phyloP scores from a whole-genome alignment of 2,113 vertebrate species.

The Neoarius graeffei region DNA sequence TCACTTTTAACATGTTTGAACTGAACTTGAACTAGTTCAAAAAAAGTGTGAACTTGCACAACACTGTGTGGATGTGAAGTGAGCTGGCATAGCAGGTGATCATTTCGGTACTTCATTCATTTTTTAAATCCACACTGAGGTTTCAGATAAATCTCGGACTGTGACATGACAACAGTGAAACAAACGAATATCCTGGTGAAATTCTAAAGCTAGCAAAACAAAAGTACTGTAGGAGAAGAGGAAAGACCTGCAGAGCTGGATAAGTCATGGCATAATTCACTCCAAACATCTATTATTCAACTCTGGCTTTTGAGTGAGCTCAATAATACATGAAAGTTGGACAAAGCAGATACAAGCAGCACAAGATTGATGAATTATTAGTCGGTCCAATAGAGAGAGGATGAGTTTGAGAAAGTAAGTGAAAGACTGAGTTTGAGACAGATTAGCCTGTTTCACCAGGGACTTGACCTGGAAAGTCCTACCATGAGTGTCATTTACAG shows the following conservation, averaged over 20 bases:
- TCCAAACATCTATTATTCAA: slow-evolving; percentile 70
- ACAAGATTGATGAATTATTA: slow-evolving; percentile 50
- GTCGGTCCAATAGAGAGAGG: slow-evolving; percentile 1
- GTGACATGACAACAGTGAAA: slow-evolving; percentile 38
- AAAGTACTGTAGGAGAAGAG: slow-evolving; percentile 54
- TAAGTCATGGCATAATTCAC: slow-evolving; percentile 64
- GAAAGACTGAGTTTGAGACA: background rate
- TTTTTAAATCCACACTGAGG: background rate
- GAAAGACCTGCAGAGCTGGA: slow-evolving; percentile 51
- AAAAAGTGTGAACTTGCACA: too few relatives aligned
- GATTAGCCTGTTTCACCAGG: background rate
- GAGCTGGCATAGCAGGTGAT: background rate
- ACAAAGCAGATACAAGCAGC: slow-evolving; percentile 47
- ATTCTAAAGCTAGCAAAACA: slow-evolving; percentile 57
- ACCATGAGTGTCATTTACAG: background rate
- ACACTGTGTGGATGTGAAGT: background rate
- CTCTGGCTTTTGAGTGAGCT: slow-evolving; percentile 65
- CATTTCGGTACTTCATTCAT: background rate
- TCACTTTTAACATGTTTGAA: too few relatives aligned
- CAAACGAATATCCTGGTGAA: slow-evolving; percentile 55
- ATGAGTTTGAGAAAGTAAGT: background rate
- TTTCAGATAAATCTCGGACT: background rate
- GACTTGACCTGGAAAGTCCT: background rate
- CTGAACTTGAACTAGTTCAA: too few relatives aligned
- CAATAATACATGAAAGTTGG: slow-evolving; percentile 73